Evolutionary conservation across 2,113 vertebrate species (phyloP).

Genomic region (Dascyllus trimaculatus): DNA sequence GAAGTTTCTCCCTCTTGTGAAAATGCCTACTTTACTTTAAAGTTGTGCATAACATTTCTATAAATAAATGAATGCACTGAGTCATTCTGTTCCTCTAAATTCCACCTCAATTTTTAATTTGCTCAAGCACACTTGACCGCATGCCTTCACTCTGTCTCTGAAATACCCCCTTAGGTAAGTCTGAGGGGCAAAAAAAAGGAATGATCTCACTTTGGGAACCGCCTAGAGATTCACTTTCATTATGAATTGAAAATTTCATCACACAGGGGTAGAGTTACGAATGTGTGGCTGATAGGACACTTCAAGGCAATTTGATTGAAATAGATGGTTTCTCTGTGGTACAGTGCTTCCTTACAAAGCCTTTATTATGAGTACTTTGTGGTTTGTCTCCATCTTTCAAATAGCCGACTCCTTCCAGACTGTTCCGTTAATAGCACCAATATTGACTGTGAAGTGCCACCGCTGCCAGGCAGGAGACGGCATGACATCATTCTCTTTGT

Average conservation of each 20-base stretch:
- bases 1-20: conserved; percentile 15
- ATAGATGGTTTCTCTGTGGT: conserved; percentile 33
- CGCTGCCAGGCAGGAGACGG: conserved; percentile 49
- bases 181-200: conserved; percentile 28
- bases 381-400: conserved; percentile 50
- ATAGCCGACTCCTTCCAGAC: conserved; percentile 4
- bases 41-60: not conserved
- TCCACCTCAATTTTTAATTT: not conserved
- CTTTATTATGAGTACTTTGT: conserved; percentile 35
- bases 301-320: conserved; percentile 42
- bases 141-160: conserved; percentile 19
- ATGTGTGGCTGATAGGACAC: conserved; percentile 20
- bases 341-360: conserved; percentile 10
- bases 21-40: not conserved
- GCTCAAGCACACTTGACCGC: conserved; percentile 18
- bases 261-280: conserved; percentile 55
- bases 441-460: conserved; percentile 43
- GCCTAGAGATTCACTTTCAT: conserved; percentile 60
- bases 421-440: conserved; percentile 29
- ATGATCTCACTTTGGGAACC: conserved; percentile 62
- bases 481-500: conserved; percentile 70
- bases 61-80: not conserved
- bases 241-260: conserved; percentile 62
- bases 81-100: not conserved
- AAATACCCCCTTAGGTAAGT: conserved; percentile 18